Evolutionary conservation across 1,140 invertebrate species (phyloP).

Genomic region (Diorhabda elongata): DNA sequence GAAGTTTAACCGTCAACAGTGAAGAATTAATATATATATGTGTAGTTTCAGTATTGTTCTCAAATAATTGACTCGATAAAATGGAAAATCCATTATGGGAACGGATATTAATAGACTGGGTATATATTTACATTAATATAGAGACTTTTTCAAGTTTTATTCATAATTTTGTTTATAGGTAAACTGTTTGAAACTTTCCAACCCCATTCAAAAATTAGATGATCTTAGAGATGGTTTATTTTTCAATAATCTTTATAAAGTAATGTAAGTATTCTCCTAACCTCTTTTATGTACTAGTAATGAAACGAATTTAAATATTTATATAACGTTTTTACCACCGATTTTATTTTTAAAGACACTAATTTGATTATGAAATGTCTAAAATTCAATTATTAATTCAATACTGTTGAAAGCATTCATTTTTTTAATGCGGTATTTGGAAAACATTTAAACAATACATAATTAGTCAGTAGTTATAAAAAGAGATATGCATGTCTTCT

Average conservation of each 20-base stretch:
- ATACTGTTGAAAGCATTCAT: neutral
- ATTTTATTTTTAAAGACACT: neutral
- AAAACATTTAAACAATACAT: constrained; percentile 1
- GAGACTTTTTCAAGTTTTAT: constrained; percentile 5
- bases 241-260: constrained; percentile 33
- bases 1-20: neutral
- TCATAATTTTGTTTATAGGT: constrained; percentile 29
- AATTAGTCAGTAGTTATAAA: too few species aligned
- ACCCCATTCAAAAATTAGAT: constrained; percentile 33
- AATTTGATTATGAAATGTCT: too few species aligned
- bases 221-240: constrained; percentile 38
- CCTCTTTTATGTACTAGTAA: too few species aligned
- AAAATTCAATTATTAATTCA: too few species aligned
- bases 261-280: constrained; percentile 36
- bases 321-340: neutral
- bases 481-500: constrained; percentile 6
- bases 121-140: constrained; percentile 20
- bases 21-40: too few species aligned
- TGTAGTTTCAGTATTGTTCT: neutral
- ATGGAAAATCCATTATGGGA: constrained; percentile 38
- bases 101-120: constrained; percentile 41
- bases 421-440: constrained; percentile 8
- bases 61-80: neutral
- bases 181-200: constrained; percentile 41
- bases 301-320: neutral